Base-by-base conservation (phyloP, 2,888 invertebrate genomes). In the Lithophane ornitopus region DNA sequence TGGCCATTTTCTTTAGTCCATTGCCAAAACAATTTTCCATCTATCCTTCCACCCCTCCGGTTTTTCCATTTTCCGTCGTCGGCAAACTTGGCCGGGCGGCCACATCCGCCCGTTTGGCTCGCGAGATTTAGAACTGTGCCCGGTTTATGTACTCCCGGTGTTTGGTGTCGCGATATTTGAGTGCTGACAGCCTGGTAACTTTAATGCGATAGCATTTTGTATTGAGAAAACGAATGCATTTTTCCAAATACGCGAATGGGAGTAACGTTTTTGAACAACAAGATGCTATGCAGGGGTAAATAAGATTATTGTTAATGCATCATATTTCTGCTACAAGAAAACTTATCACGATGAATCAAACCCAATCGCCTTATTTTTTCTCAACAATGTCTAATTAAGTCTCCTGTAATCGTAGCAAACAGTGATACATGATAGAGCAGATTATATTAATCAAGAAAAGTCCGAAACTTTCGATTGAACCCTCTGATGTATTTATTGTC, bases 1-100 rank as follows among this genome's bases (percentile, higher is more conserved):
- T 89, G 87, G 91, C 91, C 95, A 96, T 96, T 96, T 96, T 95
- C 96, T 95, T 95, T 92, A 96, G 95, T 95, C 95, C 94, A 94
- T 91, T 91, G 94, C 94, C 95, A 95, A 95, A 94, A 95, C 94
- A 94, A 95, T 94, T 92, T 93, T 87, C 88, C 88, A 88, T 87
- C 87, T 87, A 84, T 85, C 84, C 86, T 87, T 86, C 87, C 87
- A 85, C 84, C 88, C 88, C 88, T 89, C 88, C 89, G 88, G 91
- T 92, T 93, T 93, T 93, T 91, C 94, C 92, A 92, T 94, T 94
- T 93, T 93, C 92, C 92, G 92, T 93, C 91, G 92, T 91, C 91
- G 93, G 91, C 91, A 92, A 93, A 93, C 91, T 93, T 93, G 93
- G 93, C 93, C 81, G 87, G 89, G 92, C 70, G 87, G 76, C 85